A percentile compares a stretch with the other conserved stretches of the same genome.
Evolutionary conservation across 2,888 invertebrate genomes (phyloP).

Genomic region (Zaprionus lineosus): DNA sequence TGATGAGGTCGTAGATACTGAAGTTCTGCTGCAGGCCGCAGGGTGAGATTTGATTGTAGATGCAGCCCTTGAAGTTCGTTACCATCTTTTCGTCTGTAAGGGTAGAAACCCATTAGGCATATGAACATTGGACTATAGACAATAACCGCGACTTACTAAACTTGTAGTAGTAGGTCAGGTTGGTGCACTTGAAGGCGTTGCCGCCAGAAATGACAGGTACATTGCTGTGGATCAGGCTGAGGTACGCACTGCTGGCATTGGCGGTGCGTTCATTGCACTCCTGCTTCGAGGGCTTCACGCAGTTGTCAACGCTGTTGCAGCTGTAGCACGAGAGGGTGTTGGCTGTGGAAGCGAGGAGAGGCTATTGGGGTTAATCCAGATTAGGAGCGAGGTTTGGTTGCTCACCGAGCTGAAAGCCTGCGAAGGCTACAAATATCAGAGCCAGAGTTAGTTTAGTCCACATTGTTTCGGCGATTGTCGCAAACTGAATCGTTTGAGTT

Average conservation of each 20-base stretch:
- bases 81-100: neutral
- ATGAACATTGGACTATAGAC: no score
- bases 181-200: neutral
- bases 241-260: neutral
- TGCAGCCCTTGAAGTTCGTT: neutral
- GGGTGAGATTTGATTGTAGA: neutral
- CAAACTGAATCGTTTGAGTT: neutral
- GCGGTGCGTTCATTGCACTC: neutral
- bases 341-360: neutral
- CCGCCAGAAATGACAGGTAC: neutral
- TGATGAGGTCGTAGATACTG: neutral
- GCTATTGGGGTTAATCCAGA: no score
- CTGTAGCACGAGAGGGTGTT: neutral
- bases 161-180: constrained; percentile 5
- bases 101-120: neutral
- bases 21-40: neutral
- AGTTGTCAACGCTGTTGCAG: neutral
- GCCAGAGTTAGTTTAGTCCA: neutral
- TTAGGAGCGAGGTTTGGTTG: no score
- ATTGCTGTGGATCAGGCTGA: neutral
- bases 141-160: neutral
- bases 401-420: neutral
- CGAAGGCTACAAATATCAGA: neutral
- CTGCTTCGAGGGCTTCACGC: neutral
- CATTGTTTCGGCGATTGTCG: neutral